A percentile compares a stretch with the other conserved stretches of the same genome.
Evolutionary conservation across 92 coral and sea anemone species (phyloP).

Genomic region (Palythoa caribaeorum): DNA sequence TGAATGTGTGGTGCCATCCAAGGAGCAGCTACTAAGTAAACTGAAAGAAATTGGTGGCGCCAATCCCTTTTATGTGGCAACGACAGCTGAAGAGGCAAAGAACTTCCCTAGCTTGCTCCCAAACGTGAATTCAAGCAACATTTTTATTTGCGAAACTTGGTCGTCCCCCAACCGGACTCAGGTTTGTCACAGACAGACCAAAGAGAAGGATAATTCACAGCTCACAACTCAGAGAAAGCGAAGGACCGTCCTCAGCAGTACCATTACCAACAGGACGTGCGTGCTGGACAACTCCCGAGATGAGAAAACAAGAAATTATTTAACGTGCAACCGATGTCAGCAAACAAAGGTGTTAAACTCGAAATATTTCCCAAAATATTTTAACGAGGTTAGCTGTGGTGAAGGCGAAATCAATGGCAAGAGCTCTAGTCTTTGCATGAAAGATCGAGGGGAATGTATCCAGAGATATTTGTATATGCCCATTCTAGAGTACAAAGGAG

Average conservation of each 20-base stretch:
- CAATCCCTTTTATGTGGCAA: slow-evolving; percentile 23
- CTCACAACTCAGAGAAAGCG: not conserved
- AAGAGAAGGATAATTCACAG: not conserved
- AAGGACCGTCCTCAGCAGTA: too few species aligned
- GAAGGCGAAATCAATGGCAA: not conserved
- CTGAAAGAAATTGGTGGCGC: slow-evolving; percentile 38
- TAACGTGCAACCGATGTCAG: slow-evolving; percentile 27
- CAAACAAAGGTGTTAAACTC: not conserved
- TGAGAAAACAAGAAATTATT: not conserved
- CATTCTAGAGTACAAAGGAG: not conserved
- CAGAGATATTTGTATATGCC: not conserved
- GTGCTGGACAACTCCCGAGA: not conserved
- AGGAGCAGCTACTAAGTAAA: slow-evolving; percentile 6
- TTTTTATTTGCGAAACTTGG: not conserved
- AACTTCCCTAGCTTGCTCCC: slow-evolving; percentile 25
- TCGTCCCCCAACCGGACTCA: too few species aligned
- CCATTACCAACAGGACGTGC: not conserved
- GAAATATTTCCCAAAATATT: not conserved
- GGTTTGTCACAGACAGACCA: not conserved
- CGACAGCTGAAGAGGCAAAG: slow-evolving; percentile 10
- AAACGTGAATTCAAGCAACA: not conserved
- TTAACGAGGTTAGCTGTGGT: slow-evolving; percentile 31
- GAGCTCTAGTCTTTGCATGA: not conserved
- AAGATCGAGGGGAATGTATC: not conserved
- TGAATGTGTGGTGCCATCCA: slow-evolving; percentile 8